Base-by-base conservation (phyloP, 2,797 vertebrate genomes). In the Aldrovandia affinis region DNA sequence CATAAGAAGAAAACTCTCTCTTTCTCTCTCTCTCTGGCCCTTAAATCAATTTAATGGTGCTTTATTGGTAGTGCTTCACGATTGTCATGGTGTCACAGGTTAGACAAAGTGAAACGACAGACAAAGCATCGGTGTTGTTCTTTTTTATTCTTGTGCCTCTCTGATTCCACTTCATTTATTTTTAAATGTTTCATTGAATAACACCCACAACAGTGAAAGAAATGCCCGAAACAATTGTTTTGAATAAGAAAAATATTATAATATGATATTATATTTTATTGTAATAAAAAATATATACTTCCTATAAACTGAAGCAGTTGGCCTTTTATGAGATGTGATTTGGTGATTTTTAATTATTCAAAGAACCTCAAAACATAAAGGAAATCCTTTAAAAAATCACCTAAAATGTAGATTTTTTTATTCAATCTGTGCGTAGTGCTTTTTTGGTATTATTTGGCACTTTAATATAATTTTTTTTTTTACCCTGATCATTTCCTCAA, bases 21-120 rank as follows among this genome's bases (percentile, higher is more conserved):
- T 63, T 55, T 63, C 57, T 59, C 80, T 25, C 33, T 39, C 15
- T 39, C 20, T n/a, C 57, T 81, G 18, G 63, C n/a, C 54, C 80
- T 81, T 44, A 81, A 81, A 44, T 65, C 54, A 63, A 59, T 63
- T 81, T 44, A 81, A 81, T 81, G 80, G 33, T 81, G 54, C 59
- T 81, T 61, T n/a, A 42, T 22, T 81, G 39, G 55, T 22, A 25
- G 33, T 44, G 80, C 59, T 80, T 80, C 50, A 57, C 30, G 18
- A 50, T 20, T 57, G 50, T 39, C 78, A 54, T 36, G 79, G 28
- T 52, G 15, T 81, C 22, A 81, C 30, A 75, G 18, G 36, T 75
- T n/a, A 75, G 39, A 44, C 39, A 75, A 75, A 75, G 36, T 25
- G 22, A 75, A 75, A 42, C 25, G 70, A 44, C 70, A 75, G 70